A percentile compares a stretch with the other conserved stretches of the same genome.
These are phyloP conservation scores for Euplagia quadripunctaria DNA, from an alignment of 2,888 invertebrate genomes.

Conservation along the genomic window DNA sequence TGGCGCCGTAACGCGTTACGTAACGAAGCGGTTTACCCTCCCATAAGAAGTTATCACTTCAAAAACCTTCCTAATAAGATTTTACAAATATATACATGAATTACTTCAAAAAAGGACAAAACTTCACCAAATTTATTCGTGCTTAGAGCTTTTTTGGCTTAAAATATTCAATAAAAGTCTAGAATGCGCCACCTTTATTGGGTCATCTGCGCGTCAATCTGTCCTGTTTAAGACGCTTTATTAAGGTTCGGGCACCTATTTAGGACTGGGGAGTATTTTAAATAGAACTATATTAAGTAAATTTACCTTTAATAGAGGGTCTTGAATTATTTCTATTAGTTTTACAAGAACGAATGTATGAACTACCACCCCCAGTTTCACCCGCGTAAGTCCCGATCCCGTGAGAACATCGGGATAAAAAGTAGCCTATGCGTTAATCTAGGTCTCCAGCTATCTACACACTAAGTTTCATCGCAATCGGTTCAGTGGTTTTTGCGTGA, in stretches of 20 bases:
- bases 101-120: neutral
- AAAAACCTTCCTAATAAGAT: no score
- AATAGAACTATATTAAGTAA: neutral
- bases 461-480: no score
- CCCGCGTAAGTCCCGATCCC: no score
- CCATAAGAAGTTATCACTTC: no score
- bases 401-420: no score
- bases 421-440: no score
- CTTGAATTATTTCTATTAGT: neutral
- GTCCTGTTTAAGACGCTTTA: neutral
- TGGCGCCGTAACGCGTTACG: no score
- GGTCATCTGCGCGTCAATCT: neutral
- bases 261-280: neutral
- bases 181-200: neutral
- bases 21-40: no score
- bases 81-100: neutral
- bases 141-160: neutral
- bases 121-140: neutral
- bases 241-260: neutral
- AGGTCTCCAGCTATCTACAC: no score
- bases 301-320: neutral
- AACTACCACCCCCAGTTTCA: no score
- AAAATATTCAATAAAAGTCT: slow-evolving; percentile 4
- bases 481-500: no score
- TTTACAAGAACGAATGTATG: neutral